A percentile compares a stretch with the other conserved stretches of the same genome.
phyloP scores from a whole-genome alignment of 1,140 invertebrate genomes.

The Atopsyche davidsoni region DNA sequence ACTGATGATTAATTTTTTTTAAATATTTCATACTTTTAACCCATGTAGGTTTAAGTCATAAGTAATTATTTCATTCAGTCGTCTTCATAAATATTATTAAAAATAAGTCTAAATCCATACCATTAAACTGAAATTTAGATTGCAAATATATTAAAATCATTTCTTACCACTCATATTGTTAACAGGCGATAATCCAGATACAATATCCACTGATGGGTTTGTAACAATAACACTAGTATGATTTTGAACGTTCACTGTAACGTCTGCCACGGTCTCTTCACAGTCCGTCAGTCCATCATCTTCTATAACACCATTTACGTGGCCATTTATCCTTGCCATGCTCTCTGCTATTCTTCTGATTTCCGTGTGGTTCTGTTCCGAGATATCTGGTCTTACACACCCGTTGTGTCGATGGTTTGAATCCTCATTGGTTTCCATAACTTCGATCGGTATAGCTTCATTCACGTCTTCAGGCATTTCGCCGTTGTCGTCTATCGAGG shows the following conservation, averaged over 20 bases:
- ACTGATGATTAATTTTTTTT: too few relatives aligned
- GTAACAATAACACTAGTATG: constrained; percentile 59
- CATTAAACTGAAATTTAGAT: too few relatives aligned
- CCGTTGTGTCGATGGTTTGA: constrained; percentile 36
- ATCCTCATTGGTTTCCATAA: constrained; percentile 47
- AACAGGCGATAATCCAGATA: constrained; percentile 39
- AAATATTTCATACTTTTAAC: too few relatives aligned
- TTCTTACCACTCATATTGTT: constrained; percentile 20
- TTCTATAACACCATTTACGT: constrained; percentile 26
- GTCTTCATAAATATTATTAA: too few relatives aligned
- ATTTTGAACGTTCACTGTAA: constrained; percentile 23
- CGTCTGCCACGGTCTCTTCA: constrained; percentile 38
- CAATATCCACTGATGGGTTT: constrained; percentile 58
- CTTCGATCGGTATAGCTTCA: constrained; percentile 30
- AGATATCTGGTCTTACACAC: constrained; percentile 9
- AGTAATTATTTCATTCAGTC: too few relatives aligned
- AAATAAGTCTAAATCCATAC: too few relatives aligned
- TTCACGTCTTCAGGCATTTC: constrained; percentile 33
- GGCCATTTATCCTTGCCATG: constrained; percentile 36
- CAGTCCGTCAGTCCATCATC: constrained; percentile 33
- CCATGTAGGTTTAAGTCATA: too few relatives aligned
- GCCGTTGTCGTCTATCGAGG: constrained; percentile 38
- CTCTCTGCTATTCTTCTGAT: constrained; percentile 46
- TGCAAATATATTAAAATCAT: too few relatives aligned
- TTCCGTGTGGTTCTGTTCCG: constrained; percentile 30